Conservation (phyloP, 37 sponge, comb jelly and placozoan genomes). For the Spongilla lacustris region DNA sequence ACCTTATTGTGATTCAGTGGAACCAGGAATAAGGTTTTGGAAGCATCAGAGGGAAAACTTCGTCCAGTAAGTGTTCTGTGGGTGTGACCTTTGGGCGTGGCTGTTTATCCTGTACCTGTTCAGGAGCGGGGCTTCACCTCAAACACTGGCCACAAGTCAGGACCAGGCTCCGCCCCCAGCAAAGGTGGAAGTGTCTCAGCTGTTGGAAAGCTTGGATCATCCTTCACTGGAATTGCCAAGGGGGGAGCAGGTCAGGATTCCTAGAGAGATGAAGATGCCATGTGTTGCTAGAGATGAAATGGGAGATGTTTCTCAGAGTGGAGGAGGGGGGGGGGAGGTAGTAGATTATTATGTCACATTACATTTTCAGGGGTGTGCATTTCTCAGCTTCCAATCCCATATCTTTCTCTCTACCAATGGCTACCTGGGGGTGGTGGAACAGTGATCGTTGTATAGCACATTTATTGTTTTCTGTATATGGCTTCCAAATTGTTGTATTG, state of each 20-base stretch:
- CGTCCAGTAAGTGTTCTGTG: slow-evolving; percentile 65
- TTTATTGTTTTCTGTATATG: too few relatives aligned
- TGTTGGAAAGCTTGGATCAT: slow-evolving; percentile 48
- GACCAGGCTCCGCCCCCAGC: slow-evolving; percentile 37
- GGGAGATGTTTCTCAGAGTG: background rate
- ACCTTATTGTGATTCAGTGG: slow-evolving; percentile 66
- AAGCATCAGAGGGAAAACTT: slow-evolving; percentile 53
- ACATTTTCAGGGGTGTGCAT: too few relatives aligned
- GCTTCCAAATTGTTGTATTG: background rate
- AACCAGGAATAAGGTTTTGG: slow-evolving; percentile 81
- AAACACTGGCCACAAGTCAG: slow-evolving; percentile 39
- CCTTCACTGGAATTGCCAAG: slow-evolving; percentile 45
- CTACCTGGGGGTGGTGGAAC: too few relatives aligned
- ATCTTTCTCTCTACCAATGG: too few relatives aligned
- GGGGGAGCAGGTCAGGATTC: slow-evolving; percentile 28
- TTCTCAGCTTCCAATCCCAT: too few relatives aligned
- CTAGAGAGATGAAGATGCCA: background rate
- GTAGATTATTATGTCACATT: too few relatives aligned
- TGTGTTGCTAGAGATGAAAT: background rate
- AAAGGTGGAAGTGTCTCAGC: background rate
- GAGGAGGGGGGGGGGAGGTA: background rate
- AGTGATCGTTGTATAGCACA: too few relatives aligned
- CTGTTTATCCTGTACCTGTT: background rate
- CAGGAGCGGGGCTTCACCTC: slow-evolving; percentile 82
- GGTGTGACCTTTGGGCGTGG: background rate